A percentile compares a stretch with the other conserved stretches of the same genome.
Conservation (phyloP, 2,888 invertebrate species). For the Willowsia nigromaculata region DNA sequence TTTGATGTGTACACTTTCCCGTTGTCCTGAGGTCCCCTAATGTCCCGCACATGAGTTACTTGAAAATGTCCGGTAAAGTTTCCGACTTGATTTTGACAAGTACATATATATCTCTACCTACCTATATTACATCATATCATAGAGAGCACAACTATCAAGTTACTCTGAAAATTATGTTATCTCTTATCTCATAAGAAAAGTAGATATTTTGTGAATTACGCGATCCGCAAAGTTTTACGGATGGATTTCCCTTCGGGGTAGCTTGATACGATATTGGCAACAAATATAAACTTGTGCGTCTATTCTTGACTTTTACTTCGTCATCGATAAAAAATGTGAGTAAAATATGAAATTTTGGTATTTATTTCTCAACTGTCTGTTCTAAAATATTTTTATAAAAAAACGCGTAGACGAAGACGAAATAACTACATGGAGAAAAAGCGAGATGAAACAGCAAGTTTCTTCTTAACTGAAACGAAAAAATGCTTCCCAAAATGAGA, state of each 20-base stretch:
- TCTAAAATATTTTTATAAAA: too few species aligned
- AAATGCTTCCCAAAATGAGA: too few species aligned
- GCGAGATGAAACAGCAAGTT: too few species aligned
- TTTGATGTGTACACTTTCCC: conserved; percentile 15
- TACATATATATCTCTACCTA: too few species aligned
- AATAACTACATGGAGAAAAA: too few species aligned
- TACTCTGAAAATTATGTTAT: background rate
- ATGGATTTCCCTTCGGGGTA: background rate
- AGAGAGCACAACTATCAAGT: background rate
- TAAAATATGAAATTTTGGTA: too few species aligned
- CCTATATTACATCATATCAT: background rate
- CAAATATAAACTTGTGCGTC: too few species aligned
- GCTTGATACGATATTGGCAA: background rate
- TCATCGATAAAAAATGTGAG: too few species aligned
- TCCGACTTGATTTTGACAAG: background rate
- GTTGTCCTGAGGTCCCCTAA: conserved; percentile 1
- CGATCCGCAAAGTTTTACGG: background rate
- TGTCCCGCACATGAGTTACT: conserved; percentile 1
- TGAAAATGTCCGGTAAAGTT: background rate
- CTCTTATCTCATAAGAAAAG: background rate
- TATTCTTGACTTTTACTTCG: too few species aligned
- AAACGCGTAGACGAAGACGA: too few species aligned
- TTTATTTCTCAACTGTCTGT: too few species aligned
- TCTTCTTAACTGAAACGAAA: too few species aligned
- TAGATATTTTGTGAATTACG: background rate